These are phyloP conservation scores for Agrochola lychnidis DNA, from an alignment of 2,888 invertebrate genomes.

Conservation along the genomic window DNA sequence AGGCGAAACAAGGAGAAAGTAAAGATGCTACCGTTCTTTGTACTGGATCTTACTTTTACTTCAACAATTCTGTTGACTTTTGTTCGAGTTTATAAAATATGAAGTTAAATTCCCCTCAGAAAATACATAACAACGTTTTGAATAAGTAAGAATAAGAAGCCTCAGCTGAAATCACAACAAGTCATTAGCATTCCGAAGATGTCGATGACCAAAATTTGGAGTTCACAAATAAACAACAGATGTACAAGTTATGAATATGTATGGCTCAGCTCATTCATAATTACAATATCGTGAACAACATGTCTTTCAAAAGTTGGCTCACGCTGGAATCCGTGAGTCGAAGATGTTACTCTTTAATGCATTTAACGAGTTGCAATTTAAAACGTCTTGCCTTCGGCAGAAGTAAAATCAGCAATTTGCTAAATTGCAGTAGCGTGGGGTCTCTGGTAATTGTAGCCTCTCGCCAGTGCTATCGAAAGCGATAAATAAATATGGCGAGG, in stretches of 20 bases:
- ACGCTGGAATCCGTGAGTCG: conserved; percentile 62
- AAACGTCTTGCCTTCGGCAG: conserved; percentile 83
- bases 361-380: conserved; percentile 85
- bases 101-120: conserved; percentile 18
- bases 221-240: conserved; percentile 58
- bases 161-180: conserved; percentile 38
- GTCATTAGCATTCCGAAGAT: conserved; percentile 55
- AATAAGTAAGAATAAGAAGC: conserved; percentile 25
- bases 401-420: conserved; percentile 87
- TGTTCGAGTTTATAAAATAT: conserved; percentile 5
- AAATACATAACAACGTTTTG: conserved; percentile 24
- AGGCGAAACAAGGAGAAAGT: conserved; percentile 46
- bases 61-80: conserved; percentile 39
- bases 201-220: conserved; percentile 60
- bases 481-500: conserved; percentile 84
- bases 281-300: conserved; percentile 54
- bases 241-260: conserved; percentile 49
- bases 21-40: conserved; percentile 37
- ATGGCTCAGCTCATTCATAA: conserved; percentile 46
- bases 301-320: conserved; percentile 59
- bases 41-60: conserved; percentile 39
- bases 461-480: conserved; percentile 79
- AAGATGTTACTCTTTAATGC: conserved; percentile 77
- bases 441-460: conserved; percentile 84
- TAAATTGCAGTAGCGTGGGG: conserved; percentile 86